Base-by-base conservation (phyloP, 2,113 vertebrate species). In the Todiramphus chloris region DNA sequence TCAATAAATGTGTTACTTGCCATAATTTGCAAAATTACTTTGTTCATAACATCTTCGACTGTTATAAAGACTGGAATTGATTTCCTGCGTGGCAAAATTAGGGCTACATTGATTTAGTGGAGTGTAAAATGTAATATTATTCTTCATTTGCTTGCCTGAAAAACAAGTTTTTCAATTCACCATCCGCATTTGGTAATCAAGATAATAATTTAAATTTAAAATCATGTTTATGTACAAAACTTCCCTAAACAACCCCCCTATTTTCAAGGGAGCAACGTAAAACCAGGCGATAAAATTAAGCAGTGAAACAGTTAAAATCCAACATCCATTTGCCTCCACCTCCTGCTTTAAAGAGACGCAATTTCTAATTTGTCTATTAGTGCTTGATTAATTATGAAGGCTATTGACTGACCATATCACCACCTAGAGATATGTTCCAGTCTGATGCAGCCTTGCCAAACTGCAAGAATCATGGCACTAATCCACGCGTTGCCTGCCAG, bases 1-100 rank as follows among this genome's bases (percentile, higher is more conserved):
- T 98, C 98, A 98, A 98, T 98, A 98, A 98, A 98, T 93, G 97
- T 95, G 97, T 98, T 98, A 97, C 97, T 97, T 94, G 97, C 97
- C 97, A 96, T 98, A 98, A 98, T 98, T 98, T 98, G 97, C 95
- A 90, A 98, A 98, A 98, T 98, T 97, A 98, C 98, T 98, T 98
- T 98, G 97, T 98, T 98, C 98, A 97, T 98, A 98, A 98, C 97
- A 97, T 98, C 98, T 98, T 98, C 90, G 84, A 97, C 97, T 96
- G 96, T 97, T 98, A 97, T 96, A 98, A 98, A 98, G 97, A 97
- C 97, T 83, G 93, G 97, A 98, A 98, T 98, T 98, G 98, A 98
- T 98, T 98, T 98, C 98, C 97, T 97, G 96, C 43, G 37, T 86
- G 86, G 96, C 96, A 98, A 97, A 98, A 98, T 98, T 98, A 98